Base-by-base conservation (phyloP, 2,113 vertebrate species). In the Ciconia maguari region DNA sequence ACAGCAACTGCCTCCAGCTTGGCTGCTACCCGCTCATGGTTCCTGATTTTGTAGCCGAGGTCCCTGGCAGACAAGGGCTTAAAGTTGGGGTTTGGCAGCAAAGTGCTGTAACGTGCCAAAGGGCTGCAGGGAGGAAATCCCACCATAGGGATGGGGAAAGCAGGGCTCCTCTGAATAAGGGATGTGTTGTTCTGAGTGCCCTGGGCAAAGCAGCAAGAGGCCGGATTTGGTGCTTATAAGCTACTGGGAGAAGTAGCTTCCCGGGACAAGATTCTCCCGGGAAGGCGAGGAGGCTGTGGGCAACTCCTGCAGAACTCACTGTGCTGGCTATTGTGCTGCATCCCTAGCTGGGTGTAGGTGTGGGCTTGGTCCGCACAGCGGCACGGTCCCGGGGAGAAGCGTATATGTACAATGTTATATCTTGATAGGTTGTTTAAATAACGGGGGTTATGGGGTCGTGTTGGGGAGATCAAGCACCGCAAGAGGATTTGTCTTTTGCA, bases 311-410 rank as follows among this genome's bases (percentile, higher is more conserved):
- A 19, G 69, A 52, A 60, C 74, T 90, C 42, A 3, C 29, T 6
- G 0, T 3, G 2, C 60, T 41, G 44, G 34, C 30, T 21, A 4
- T 54, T 3, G 2, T 0, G 1, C 49, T 5, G 5, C 30, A 2
- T 9, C 21, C 18, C 52, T 30, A 16, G 7, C 54, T 1, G 2
- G 38, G 24, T 2, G 2, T 3, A n/a, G 41, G 4, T 11, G 36
- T 1, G 6, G 49, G 60, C 5, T 74, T 38, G 38, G 38, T 38
- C 38, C 38, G 38, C 38, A 38, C 38, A 5, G 16, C 3, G 3
- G 0, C 12, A 7, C 16, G 4, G 9, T n/a, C 30, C 60, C 18
- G 19, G 38, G 30, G 19, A 48, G 34, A 29, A 32, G 29, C 41
- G 11, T 58, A 1, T 41, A 4, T 2, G 9, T 6, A 7, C 38